Percentiles rank a stretch among this genome's conserved stretches.
These are phyloP conservation scores for Drosophila triauraria DNA, from an alignment of 1,140 invertebrate species.

Conservation along the genomic window DNA sequence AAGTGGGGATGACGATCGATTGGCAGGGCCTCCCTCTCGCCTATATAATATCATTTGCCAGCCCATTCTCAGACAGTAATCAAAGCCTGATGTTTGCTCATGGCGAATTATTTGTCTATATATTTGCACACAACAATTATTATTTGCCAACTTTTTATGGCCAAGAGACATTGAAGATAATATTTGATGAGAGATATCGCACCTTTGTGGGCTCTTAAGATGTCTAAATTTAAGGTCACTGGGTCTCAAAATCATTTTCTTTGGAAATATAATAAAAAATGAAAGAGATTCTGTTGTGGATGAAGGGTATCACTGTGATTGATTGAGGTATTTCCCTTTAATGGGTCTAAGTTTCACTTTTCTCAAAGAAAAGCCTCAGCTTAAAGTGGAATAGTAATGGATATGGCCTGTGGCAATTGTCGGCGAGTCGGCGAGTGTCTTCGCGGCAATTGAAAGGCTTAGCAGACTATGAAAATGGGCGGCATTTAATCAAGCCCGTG, in stretches of 20 bases:
- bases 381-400: slow-evolving; percentile 20
- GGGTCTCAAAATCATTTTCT: not conserved
- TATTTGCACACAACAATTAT: slow-evolving; percentile 29
- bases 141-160: slow-evolving; percentile 11
- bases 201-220: slow-evolving; percentile 20
- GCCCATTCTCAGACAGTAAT: slow-evolving; percentile 9
- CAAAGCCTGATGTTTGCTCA: slow-evolving; percentile 1
- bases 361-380: not conserved
- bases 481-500: slow-evolving; percentile 31
- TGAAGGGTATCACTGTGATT: not conserved
- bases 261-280: not conserved
- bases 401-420: slow-evolving; percentile 15
- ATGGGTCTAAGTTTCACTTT: slow-evolving; percentile 14
- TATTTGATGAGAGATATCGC: slow-evolving; percentile 3
- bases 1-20: slow-evolving; percentile 6
- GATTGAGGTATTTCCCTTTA: not conserved
- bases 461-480: slow-evolving; percentile 31
- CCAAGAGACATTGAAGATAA: slow-evolving; percentile 4
- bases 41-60: slow-evolving; percentile 7
- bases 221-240: not conserved
- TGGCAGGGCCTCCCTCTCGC: slow-evolving; percentile 5
- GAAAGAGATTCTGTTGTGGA: not conserved
- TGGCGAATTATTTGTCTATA: slow-evolving; percentile 16
- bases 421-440: slow-evolving; percentile 11
- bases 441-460: slow-evolving; percentile 21